Evolutionary conservation across 2,888 invertebrate species (phyloP).

Genomic region (Cantharis rufa): DNA sequence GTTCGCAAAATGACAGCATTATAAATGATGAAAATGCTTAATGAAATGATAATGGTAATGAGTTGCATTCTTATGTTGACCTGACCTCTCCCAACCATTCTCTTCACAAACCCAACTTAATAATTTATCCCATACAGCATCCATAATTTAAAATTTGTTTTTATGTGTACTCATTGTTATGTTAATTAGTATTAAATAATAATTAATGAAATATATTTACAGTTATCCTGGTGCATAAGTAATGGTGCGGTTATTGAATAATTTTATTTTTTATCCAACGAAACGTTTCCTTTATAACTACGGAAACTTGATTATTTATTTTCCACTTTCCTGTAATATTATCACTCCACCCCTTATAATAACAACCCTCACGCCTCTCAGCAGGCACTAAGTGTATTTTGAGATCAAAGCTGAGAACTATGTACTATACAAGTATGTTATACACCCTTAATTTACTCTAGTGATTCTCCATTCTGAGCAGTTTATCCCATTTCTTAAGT

Average conservation of each 20-base stretch:
- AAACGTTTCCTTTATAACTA: constrained; percentile 20
- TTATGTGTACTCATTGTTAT: not conserved
- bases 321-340: constrained; percentile 46
- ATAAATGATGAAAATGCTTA: constrained; percentile 42
- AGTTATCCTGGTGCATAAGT: not conserved
- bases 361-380: constrained; percentile 48
- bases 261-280: not conserved
- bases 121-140: constrained; percentile 33
- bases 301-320: constrained; percentile 44
- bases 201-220: not conserved
- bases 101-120: constrained; percentile 34
- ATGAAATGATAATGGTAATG: constrained; percentile 44
- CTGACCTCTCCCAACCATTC: constrained; percentile 39
- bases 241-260: not conserved
- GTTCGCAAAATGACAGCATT: constrained; percentile 37
- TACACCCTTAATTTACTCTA: constrained; percentile 24
- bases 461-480: constrained; percentile 11
- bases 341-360: constrained; percentile 47
- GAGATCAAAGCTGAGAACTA: constrained; percentile 49
- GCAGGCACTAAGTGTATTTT: constrained; percentile 56
- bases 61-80: constrained; percentile 40
- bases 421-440: constrained; percentile 27
- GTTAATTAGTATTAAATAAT: not conserved
- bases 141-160: constrained; percentile 23
- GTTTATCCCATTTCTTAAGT: not conserved